These are phyloP conservation scores for Rhinoraja longicauda DNA, from an alignment of 2,797 vertebrate species.

Conservation along the genomic window DNA sequence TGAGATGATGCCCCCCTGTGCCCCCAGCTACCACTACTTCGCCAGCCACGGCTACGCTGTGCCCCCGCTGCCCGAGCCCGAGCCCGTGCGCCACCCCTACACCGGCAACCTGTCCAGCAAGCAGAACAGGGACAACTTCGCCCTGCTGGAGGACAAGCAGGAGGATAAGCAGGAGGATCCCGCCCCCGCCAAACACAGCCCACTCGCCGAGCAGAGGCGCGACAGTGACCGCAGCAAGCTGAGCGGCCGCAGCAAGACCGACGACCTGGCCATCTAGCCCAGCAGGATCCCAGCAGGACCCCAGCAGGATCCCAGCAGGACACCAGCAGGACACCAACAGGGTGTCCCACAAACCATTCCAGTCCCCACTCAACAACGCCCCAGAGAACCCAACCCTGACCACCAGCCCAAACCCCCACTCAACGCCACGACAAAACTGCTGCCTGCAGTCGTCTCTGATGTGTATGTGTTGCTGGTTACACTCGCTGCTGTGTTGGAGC, in stretches of 20 bases:
- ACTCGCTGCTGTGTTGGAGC: not conserved
- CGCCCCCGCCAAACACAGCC: slow-evolving; percentile 39
- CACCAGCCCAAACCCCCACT: too few relatives aligned
- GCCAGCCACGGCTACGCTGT: slow-evolving; percentile 52
- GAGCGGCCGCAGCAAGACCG: slow-evolving; percentile 63
- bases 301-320: too few relatives aligned
- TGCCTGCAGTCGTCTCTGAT: not conserved
- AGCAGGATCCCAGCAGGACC: too few relatives aligned
- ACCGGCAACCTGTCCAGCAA: slow-evolving; percentile 59
- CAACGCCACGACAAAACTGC: not conserved
- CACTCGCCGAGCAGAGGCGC: slow-evolving; percentile 52
- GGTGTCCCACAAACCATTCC: too few relatives aligned
- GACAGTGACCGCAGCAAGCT: slow-evolving; percentile 68
- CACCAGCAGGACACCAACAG: too few relatives aligned
- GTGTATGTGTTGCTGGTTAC: not conserved
- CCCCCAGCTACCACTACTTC: slow-evolving; percentile 60
- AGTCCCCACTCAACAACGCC: too few relatives aligned
- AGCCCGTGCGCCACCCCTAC: slow-evolving; percentile 55
- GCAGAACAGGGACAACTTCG: slow-evolving; percentile 74
- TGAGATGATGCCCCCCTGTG: slow-evolving; percentile 55
- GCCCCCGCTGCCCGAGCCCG: slow-evolving; percentile 54
- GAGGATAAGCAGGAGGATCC: slow-evolving; percentile 56
- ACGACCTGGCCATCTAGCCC: slow-evolving; percentile 69
- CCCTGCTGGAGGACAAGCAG: slow-evolving; percentile 63
- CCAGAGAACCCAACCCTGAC: too few relatives aligned